phyloP scores from a whole-genome alignment of 2,888 invertebrate species.

The Scaptomyza polygonia region DNA sequence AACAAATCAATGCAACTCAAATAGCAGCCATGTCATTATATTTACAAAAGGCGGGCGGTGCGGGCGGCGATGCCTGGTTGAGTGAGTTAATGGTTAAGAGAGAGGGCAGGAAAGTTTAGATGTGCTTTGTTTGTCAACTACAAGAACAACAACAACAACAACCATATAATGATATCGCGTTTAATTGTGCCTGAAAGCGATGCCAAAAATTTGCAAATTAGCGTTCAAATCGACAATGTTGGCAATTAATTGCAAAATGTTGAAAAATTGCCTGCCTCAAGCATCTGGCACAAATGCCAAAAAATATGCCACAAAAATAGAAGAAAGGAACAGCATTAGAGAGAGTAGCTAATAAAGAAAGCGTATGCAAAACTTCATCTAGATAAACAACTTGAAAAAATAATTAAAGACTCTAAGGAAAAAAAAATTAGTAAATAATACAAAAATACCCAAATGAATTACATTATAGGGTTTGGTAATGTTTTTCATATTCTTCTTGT shows the following conservation, averaged over 20 bases:
- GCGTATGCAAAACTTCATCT: neutral
- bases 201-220: slow-evolving; percentile 69
- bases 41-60: neutral
- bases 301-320: neutral
- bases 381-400: too few relatives aligned
- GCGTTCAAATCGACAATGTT: slow-evolving; percentile 59
- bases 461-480: too few relatives aligned
- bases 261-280: slow-evolving; percentile 30
- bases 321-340: neutral
- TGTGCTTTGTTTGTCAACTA: slow-evolving; percentile 45
- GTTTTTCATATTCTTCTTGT: too few relatives aligned
- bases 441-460: neutral
- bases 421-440: neutral
- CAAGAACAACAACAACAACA: slow-evolving; percentile 27
- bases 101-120: neutral
- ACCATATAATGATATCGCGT: slow-evolving; percentile 24
- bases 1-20: slow-evolving; percentile 74
- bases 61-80: neutral
- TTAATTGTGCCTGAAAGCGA: slow-evolving; percentile 43
- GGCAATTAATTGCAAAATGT: slow-evolving; percentile 67
- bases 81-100: neutral
- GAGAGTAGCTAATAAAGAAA: neutral
- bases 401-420: neutral
- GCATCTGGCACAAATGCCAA: too few relatives aligned
- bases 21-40: slow-evolving; percentile 40